Evolutionary conservation across 1,140 invertebrate species (phyloP), one percentile per base, ranked within the genome.

Genomic region (Campoletis sonorensis): DNA sequence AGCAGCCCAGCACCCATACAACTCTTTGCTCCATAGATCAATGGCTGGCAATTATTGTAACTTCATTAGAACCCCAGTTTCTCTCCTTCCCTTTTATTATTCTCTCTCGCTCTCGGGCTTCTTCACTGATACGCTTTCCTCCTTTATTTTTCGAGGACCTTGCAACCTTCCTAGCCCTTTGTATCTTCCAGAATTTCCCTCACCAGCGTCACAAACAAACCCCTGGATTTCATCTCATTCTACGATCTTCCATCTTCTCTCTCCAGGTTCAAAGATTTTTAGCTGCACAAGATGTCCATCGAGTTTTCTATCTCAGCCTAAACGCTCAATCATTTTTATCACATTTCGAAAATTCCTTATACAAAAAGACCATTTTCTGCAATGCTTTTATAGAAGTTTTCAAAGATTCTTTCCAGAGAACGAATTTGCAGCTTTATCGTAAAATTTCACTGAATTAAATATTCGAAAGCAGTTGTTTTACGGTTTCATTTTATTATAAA

Each of bases 41-140:
- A 91, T 92, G 89, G 90, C 86, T 91, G 88, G 90, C 88, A 91
- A 92, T 92, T 92, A 92, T 91, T 90, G 91, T 91, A 91, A 91
- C 90, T 90, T 92, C 90, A 91, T 91, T 92, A 91, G 88, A 91
- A 84, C 87, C 85, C 84, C 40, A 79, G 77, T 37, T 72, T 72
- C 23, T 71, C 64, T 54, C 64, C 49, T 73, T 45, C 40, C 61
- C 79, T 37, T 61, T 49, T 71, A 79, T 61, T 68, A 75, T 77
- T 27, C 61, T 79, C 76, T 80, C 37, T 80, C 70, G 40, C 79
- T 40, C 26, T 27, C 15, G 85, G 83, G 40, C 40, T 45, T 13
- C 40, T 45, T 64, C 81, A 73, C 83, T 72, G 83, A n/a, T n/a
- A n/a, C 85, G 84, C 86, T 80, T 85, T 83, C 81, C 61, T 23